A percentile compares a stretch with the other conserved stretches of the same genome.
Evolutionary conservation across 2,888 invertebrate species (phyloP).

Genomic region (Ormia ochracea): DNA sequence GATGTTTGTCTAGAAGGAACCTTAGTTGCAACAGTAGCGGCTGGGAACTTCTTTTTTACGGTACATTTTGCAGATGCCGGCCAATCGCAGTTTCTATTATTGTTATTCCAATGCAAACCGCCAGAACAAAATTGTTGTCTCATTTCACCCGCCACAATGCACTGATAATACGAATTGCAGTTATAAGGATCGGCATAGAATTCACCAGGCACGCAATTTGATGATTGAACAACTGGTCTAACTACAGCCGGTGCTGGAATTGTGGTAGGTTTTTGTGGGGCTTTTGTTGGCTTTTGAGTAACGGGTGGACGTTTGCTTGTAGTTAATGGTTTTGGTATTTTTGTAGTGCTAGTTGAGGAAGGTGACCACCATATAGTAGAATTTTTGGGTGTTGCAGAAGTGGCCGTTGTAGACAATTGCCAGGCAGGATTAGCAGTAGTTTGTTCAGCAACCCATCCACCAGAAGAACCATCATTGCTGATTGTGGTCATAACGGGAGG

Average conservation of each 20-base stretch:
- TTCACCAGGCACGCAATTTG: conserved; percentile 78
- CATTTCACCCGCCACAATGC: conserved; percentile 83
- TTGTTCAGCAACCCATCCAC: conserved; percentile 65
- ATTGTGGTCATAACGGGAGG: conserved; percentile 86
- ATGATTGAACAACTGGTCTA: conserved; percentile 75
- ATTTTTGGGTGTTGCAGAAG: conserved; percentile 73
- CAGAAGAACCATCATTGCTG: conserved; percentile 78
- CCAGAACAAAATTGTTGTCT: conserved; percentile 86
- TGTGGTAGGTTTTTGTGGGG: conserved; percentile 71
- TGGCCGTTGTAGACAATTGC: conserved; percentile 68
- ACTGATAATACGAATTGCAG: conserved; percentile 87
- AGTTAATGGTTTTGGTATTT: conserved; percentile 64
- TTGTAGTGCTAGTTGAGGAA: conserved; percentile 74
- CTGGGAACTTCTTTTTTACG: conserved; percentile 71
- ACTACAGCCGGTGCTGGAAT: conserved; percentile 77
- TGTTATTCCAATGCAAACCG: conserved; percentile 87
- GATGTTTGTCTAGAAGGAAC: conserved; percentile 67
- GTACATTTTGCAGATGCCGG: conserved; percentile 84
- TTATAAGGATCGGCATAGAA: conserved; percentile 81
- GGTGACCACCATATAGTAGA: conserved; percentile 73
- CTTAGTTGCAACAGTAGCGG: conserved; percentile 67
- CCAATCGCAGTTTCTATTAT: conserved; percentile 86
- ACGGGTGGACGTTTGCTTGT: conserved; percentile 68
- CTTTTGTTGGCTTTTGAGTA: conserved; percentile 64
- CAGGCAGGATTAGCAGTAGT: conserved; percentile 72